phyloP scores from a whole-genome alignment of 2,888 invertebrate genomes.

The Polia nebulosa region DNA sequence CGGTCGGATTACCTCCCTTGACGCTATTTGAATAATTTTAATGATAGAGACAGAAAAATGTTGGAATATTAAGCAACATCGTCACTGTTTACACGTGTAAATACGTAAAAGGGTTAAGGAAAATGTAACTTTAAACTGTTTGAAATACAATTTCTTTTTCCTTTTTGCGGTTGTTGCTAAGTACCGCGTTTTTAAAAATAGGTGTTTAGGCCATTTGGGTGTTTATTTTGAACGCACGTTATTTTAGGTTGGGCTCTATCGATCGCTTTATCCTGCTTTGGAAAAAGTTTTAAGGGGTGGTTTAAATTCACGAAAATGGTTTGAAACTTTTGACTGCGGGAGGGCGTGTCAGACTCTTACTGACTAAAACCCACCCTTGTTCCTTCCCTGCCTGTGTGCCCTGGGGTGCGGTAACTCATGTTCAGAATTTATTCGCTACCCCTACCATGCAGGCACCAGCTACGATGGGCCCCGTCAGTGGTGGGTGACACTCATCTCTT shows the following conservation, averaged over 20 bases:
- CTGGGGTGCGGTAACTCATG: too few species aligned
- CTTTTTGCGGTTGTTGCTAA: not conserved
- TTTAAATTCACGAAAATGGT: not conserved
- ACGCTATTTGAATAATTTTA: constrained; percentile 37
- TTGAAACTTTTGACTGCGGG: not conserved
- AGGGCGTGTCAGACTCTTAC: too few species aligned
- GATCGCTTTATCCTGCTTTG: not conserved
- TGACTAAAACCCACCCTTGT: too few species aligned
- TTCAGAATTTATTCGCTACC: too few species aligned
- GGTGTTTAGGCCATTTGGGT: not conserved
- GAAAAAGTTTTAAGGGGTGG: not conserved
- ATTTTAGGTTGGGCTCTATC: not conserved
- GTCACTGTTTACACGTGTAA: not conserved
- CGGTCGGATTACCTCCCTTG: not conserved
- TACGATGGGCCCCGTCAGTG: too few species aligned
- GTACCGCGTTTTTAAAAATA: not conserved
- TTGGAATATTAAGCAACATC: not conserved
- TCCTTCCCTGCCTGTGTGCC: too few species aligned
- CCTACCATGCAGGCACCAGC: too few species aligned
- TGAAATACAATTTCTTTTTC: not conserved
- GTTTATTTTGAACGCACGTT: not conserved
- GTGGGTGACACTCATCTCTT: too few species aligned
- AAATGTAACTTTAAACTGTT: not conserved
- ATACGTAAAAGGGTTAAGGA: not conserved
- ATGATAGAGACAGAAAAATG: constrained; percentile 1